phyloP scores from a whole-genome alignment of 2,113 vertebrate species.

The Physeter macrocephalus region DNA sequence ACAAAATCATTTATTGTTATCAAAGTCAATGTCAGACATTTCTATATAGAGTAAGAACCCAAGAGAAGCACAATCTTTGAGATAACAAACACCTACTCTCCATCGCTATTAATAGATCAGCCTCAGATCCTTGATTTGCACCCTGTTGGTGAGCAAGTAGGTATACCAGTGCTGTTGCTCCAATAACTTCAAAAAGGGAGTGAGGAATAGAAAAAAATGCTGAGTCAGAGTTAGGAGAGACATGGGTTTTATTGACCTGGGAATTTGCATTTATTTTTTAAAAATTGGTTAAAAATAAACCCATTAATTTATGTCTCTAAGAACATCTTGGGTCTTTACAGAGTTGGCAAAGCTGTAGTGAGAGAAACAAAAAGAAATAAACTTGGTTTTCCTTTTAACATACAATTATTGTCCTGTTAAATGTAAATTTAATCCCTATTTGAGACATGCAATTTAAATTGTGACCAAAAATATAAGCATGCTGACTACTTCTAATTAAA shows the following conservation, averaged over 20 bases:
- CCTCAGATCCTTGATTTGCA: background rate
- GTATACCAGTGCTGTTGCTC: background rate
- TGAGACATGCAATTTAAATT: slow-evolving; percentile 61
- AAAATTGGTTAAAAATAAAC: slow-evolving; percentile 55
- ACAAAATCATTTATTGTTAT: background rate
- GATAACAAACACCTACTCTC: background rate
- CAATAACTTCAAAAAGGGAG: background rate
- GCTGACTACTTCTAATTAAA: slow-evolving; percentile 59
- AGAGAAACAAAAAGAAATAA: slow-evolving; percentile 58
- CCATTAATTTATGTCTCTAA: slow-evolving; percentile 52
- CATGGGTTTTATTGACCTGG: background rate
- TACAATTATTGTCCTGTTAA: slow-evolving; percentile 65
- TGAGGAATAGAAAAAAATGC: background rate
- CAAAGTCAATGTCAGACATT: background rate
- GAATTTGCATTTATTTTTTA: background rate
- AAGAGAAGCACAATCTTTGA: background rate
- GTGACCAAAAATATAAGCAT: slow-evolving; percentile 56
- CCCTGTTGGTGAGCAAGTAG: background rate
- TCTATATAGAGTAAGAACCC: background rate
- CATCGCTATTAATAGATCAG: background rate
- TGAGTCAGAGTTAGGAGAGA: slow-evolving; percentile 7
- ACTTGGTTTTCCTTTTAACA: slow-evolving; percentile 57
- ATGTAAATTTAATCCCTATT: slow-evolving; percentile 59
- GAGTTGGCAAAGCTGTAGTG: slow-evolving; percentile 34
- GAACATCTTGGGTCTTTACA: slow-evolving; percentile 39